Evolutionary conservation across 2,888 invertebrate genomes (phyloP), one percentile per base, ranked within the genome.

Genomic region (Tenthredo scrophulariae): DNA sequence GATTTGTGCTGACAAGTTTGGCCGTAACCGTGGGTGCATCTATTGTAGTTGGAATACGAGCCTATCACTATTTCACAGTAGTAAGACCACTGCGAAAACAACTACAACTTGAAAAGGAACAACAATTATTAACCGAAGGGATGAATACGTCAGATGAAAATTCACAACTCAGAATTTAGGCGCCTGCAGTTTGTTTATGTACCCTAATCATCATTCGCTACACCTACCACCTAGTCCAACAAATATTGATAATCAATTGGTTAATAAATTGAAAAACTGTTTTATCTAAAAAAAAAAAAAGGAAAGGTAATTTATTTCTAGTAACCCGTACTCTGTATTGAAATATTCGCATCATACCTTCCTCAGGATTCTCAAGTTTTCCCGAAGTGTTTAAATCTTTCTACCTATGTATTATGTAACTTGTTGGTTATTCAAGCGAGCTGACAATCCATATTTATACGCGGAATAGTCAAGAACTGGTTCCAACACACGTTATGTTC

Each of bases 71-170:
- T 88, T 92, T 92, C 85, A 93, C 89, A 85, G 92, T 94, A 89
- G 92, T 94, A 1, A 92, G 92, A 87, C 95, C 95, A 1, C 9
- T 85, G 0, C 65, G 84, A 0, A 86, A 70, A 77, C 92, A 92
- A 87, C 91, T 93, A 84, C 90, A 93, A 85, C 92, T 94, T n/a
- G 88, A 91, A 0, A 93, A 93, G 84, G 93, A 95, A 87, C 89
- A 92, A 86, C 94, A 94, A 89, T 91, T 95, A 1, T 89, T 95
- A 72, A 89, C 92, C 2, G 95, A 95, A 92, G 95, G 95, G n/a
- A 85, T 67, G 67, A 22, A 46, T 29, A 65, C 18, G 29, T 26
- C 80, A 9, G 54, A 77, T 77, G 7, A n/a, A 50, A 33, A 58
- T 15, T 50, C 80, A 15, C 58, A 80, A 22, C 22, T 37, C 4